phyloP scores from a whole-genome alignment of 2,113 vertebrate species.

The Callipepla californica region DNA sequence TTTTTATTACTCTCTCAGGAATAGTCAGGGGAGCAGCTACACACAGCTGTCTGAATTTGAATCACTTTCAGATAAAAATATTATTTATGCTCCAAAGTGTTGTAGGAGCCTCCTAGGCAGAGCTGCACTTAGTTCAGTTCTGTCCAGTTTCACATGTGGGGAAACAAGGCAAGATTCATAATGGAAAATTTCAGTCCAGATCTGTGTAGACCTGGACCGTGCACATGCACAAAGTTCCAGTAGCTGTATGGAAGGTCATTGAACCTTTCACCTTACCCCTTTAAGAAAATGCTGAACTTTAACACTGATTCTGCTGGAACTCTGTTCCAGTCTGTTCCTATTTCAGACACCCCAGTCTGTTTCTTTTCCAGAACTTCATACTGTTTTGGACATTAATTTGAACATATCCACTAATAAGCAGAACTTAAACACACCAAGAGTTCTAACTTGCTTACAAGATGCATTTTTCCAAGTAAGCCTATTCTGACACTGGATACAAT shows the following conservation, averaged over 20 bases:
- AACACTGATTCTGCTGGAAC: background rate
- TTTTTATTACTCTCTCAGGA: conserved; percentile 10
- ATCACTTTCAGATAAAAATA: conserved; percentile 8
- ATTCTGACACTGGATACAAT: background rate
- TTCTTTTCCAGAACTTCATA: background rate
- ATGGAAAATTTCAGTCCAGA: conserved; percentile 48
- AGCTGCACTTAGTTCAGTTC: background rate
- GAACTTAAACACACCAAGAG: background rate
- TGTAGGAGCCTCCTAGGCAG: conserved; percentile 30
- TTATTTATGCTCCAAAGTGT: background rate
- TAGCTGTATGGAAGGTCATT: background rate
- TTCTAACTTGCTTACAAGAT: background rate
- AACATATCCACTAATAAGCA: background rate
- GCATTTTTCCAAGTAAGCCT: background rate
- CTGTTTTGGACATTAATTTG: background rate
- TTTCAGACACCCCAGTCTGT: background rate
- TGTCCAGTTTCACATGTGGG: conserved; percentile 35
- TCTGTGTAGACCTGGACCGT: background rate
- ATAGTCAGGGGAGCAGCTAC: conserved; percentile 24
- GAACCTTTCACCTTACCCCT: background rate
- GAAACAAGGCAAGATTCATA: conserved; percentile 33
- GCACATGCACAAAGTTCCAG: background rate
- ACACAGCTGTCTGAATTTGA: conserved; percentile 71
- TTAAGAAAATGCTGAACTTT: background rate
- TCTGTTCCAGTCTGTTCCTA: background rate